Evolutionary conservation across 2,113 vertebrate genomes (phyloP), one percentile per base, ranked within the genome.

Genomic region (Calyptomena viridis): DNA sequence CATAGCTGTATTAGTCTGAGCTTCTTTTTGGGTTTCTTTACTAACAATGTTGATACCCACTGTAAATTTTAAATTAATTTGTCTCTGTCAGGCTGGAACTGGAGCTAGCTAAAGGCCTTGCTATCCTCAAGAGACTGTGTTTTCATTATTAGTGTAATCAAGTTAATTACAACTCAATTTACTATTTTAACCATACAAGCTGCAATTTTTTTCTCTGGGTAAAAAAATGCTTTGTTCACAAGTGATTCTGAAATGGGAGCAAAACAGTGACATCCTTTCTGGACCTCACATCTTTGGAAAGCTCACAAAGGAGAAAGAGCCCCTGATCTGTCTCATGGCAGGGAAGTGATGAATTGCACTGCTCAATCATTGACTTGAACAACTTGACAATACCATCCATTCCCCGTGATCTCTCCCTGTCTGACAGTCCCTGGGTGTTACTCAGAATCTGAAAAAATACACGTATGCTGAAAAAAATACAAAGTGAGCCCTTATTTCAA

Each of bases 181-280:
- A 76, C 62, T 75, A 13, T 87, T 94, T 87, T 86, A 92, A 6
- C 66, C 53, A 35, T 40, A 90, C 56, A 81, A 89, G 49, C 71
- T 84, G 49, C 77, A 31, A 72, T 93, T 92, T 94, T 80, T 71
- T 80, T 40, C 52, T 67, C 19, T 71, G 39, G 1, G 1, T 73
- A 52, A 78, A 85, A 92, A 88, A 91, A 37, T 31, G 8, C 52
- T 87, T 84, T 84, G 66, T 96, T 90, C 56, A 8, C 35, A 47
- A 93, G 31, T 75, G 84, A 69, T 88, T 94, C 72, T 81, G 80
- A 94, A 94, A 75, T 27, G 42, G 44, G 59, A 88, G 67, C 25
- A 67, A 88, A 89, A 86, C 73, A 94, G 86, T 89, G 68, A 89
- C 37, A 95, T 84, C 42, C 75, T 94, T 95, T 96, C 86, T 89